Base-by-base conservation (phyloP, 2,888 invertebrate species). In the Meiosimyza platycephala region DNA sequence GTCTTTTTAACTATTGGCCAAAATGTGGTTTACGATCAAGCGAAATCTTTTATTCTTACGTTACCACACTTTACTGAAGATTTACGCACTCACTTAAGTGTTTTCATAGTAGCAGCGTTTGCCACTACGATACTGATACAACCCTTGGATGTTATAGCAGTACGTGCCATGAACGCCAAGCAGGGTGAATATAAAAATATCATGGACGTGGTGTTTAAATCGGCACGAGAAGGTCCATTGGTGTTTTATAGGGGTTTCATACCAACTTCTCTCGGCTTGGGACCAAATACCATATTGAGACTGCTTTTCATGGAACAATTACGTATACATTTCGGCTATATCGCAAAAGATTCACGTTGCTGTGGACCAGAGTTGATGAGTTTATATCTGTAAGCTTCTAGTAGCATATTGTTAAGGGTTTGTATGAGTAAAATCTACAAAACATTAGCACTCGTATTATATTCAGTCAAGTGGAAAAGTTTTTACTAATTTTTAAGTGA, bases 81-180 rank as follows among this genome's bases (percentile, higher is more conserved):
- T 88, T 90, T 94, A 57, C 84, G 89, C 1, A 96, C 96, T 1
- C 99, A 99, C 87, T 94, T 99, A 79, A 87, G 93, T 0, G 91
- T 96, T 15, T 98, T 97, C 87, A 89, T 95, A 73, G 88, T 91
- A 64, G 96, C 97, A 88, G 93, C 94, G 89, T 76, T 80, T 7
- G 75, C 81, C 13, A 85, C 83, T 4, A 85, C 85, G 15, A 77
- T 79, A 0, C 87, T 98, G 80, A 98, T 98, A 0, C 98, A 98
- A 88, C 99, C 99, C 2, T 89, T 99, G 72, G 98, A 99, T 88
- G 99, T 99, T 5, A 89, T 99, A 78, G 99, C 99, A 88, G 99
- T 99, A 0, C 90, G 99, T 79, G 92, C 95, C 76, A 99, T 99
- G 99, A 99, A 98, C 87, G 96, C 98, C 0, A 92, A 93, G 78